phyloP scores from a whole-genome alignment of 2,113 vertebrate genomes.

The Nipponia nippon region DNA sequence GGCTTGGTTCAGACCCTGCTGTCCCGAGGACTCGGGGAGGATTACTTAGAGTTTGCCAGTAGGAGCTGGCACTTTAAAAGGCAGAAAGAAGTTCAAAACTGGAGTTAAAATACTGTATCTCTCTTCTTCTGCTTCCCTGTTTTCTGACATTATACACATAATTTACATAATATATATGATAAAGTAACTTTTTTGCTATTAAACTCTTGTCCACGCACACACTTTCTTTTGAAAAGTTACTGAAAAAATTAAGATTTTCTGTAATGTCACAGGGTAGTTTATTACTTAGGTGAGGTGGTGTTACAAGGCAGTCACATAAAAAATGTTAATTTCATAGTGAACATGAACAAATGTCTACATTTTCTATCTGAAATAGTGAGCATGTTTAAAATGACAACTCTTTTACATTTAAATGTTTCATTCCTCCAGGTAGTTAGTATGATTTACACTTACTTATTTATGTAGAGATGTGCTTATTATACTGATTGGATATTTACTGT shows the following conservation, averaged over 20 bases:
- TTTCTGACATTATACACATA: background rate
- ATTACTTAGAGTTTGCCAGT: background rate
- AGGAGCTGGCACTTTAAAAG: background rate
- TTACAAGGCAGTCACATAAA: background rate
- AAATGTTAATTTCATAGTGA: background rate
- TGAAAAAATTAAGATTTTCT: background rate
- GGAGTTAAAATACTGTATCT: background rate
- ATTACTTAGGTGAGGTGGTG: background rate
- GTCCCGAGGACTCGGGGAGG: background rate
- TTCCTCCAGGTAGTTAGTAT: background rate
- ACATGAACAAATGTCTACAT: background rate
- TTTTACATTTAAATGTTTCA: background rate
- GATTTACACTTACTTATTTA: background rate
- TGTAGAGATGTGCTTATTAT: background rate
- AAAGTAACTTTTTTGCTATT: background rate
- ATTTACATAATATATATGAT: background rate
- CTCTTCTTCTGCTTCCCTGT: background rate
- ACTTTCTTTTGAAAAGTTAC: background rate
- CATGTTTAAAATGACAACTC: background rate
- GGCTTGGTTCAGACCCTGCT: background rate
- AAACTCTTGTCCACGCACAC: background rate
- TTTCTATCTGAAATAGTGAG: background rate
- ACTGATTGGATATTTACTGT: background rate
- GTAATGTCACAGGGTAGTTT: background rate
- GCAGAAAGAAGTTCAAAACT: background rate